Evolutionary conservation across 2,113 vertebrate species (phyloP), one percentile per base, ranked within the genome.

Genomic region (Cyanoderma ruficeps): DNA sequence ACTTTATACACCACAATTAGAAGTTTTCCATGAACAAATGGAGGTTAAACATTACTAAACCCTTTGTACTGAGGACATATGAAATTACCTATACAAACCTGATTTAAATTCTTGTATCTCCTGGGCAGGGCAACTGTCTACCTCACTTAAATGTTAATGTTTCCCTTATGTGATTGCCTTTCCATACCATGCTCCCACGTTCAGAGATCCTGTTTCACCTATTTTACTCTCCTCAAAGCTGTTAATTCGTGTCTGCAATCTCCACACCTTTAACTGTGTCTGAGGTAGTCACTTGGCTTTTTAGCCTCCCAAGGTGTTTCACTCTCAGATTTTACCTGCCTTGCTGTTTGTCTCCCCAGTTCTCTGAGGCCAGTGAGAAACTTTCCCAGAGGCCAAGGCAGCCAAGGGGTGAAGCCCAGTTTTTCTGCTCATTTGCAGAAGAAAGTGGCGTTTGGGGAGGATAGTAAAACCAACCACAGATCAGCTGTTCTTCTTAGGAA

Each of bases 61-160:
- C 50, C 67, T 85, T 71, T 83, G 50, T 90, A 61, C 67, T 69
- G 37, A 57, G 67, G 59, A 57, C 64, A 57, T 83, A 80, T 70
- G 79, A 92, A 92, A 80, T 61, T 59, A 80, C 42, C 79, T 53
- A 35, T 65, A 49, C 25, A 93, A 90, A 90, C 37, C 50, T 81
- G 46, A 70, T 86, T 83, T 92, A 94, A 86, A 92, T 90, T 89
- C 72, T 83, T 65, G 41, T 55, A 83, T 75, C 41, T 83, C 23
- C 46, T 83, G 71, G 37, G 37, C 74, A 90, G 82, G 53, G 22
- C 68, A 90, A 15, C 39, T 88, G 65, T 49, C 71, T 93, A 20
- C 59, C 67, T 83, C 37, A 24, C 78, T 82, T 82, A 94, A 84
- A 56, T 93, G 77, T 76, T 93, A 79, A 77, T 94, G 33, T 69